phyloP scores from a whole-genome alignment of 2,797 vertebrate species.

The Coregonus ussuriensis region DNA sequence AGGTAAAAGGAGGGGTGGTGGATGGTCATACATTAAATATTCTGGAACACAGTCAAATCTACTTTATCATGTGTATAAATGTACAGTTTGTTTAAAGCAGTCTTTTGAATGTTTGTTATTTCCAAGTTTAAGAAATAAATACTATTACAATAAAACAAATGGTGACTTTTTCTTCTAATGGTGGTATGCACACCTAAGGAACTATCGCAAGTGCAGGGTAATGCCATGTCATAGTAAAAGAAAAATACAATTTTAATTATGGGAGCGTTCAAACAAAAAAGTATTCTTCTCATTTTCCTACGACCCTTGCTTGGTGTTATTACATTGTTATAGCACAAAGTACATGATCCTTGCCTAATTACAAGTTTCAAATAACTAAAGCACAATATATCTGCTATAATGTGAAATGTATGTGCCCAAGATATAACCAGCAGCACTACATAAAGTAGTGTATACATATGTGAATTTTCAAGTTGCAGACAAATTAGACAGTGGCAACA shows the following conservation, averaged over 20 bases:
- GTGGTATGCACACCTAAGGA: too few species aligned
- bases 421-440: neutral
- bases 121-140: slow-evolving; percentile 77
- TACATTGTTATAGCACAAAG: too few species aligned
- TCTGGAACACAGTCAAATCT: slow-evolving; percentile 49
- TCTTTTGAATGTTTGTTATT: slow-evolving; percentile 69
- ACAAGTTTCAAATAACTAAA: neutral
- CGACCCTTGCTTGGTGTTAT: neutral
- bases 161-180: neutral
- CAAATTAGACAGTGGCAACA: neutral
- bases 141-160: slow-evolving; percentile 54
- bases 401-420: neutral
- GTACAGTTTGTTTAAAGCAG: slow-evolving; percentile 86
- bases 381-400: neutral
- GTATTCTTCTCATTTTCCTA: neutral
- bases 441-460: neutral
- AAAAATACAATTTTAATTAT: neutral
- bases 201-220: too few species aligned
- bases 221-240: neutral
- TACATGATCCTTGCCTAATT: too few species aligned
- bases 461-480: neutral
- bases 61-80: slow-evolving; percentile 77
- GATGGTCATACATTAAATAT: slow-evolving; percentile 43
- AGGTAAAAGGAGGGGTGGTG: slow-evolving; percentile 27
- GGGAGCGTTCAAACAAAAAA: neutral